Conservation (phyloP, 2,113 vertebrate species). For the Pomatorhinus ruficollis region DNA sequence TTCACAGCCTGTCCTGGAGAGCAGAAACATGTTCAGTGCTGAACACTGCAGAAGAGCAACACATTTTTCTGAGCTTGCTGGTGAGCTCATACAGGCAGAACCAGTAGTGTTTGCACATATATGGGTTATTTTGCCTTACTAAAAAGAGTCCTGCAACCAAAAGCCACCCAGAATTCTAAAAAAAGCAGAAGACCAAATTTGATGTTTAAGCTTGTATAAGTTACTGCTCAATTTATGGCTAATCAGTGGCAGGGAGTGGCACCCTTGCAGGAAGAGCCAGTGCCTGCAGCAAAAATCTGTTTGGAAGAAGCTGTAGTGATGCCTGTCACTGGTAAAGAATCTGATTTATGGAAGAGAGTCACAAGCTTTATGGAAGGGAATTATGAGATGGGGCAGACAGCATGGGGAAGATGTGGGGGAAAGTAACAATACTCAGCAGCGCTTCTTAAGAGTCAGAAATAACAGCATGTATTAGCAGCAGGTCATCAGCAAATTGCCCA, state of each 20-base stretch:
- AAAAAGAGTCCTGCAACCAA: neutral
- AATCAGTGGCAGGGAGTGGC: neutral
- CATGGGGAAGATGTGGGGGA: neutral
- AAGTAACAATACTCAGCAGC: neutral
- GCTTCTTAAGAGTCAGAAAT: neutral
- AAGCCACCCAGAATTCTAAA: neutral
- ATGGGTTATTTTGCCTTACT: neutral
- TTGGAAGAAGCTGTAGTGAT: neutral
- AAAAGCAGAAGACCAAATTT: neutral
- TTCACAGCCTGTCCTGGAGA: neutral
- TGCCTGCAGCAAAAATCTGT: neutral
- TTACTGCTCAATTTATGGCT: neutral
- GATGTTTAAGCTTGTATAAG: neutral
- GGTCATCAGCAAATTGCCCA: neutral
- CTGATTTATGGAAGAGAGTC: neutral
- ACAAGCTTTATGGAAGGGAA: neutral
- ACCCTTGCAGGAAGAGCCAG: neutral
- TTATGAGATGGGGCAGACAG: neutral
- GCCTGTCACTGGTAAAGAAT: neutral
- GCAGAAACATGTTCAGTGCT: neutral
- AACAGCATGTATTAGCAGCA: neutral
- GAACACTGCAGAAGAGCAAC: neutral
- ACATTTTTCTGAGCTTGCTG: neutral
- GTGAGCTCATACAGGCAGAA: neutral
- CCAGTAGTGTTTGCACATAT: neutral